Base-by-base conservation (phyloP, 2,888 invertebrate genomes). In the Resseliella maxima region DNA sequence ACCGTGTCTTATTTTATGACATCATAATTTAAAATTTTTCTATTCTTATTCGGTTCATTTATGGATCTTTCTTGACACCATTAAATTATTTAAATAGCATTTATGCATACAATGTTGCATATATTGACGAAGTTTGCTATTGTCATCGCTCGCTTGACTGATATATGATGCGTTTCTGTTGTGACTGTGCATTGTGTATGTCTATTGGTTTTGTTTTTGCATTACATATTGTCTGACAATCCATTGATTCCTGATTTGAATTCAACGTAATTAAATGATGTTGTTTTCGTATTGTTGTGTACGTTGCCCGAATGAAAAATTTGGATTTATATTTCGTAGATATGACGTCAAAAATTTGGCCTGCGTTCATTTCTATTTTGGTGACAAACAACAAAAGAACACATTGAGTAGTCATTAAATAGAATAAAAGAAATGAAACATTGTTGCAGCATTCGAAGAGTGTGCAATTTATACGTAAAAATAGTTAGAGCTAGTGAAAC, bases 1-100 rank as follows among this genome's bases (percentile, higher is more conserved):
- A 83, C 83, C 83, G 83, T 83, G 83, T 83, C 83, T 83, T 83
- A 83, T 83, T 83, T 83, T 83, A 83, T 83, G 83, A 83, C 83
- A 38, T 83, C 83, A 83, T 83, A 83, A 83, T 83, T 83, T 83
- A 83, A 36, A 83, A 83, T n/a, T 38, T 83, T 83, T 36, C 38
- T 83, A 38, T 83, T 83, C 38, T 83, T 83, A 83, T 83, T 38
- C 24, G 83, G 38, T 38, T n/a, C 83, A 38, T 38, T 83, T 83
- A 83, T 38, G 38, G 38, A 83, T 72, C 21, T 83, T 83, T 38
- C 83, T 83, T 38, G 83, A 38, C 83, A 83, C 38, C 38, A 83
- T 83, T 83, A 36, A 36, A 83, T 38, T 38, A 83, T 83, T 83
- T 38, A 83, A 83, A 83, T 83, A 38, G 38, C 83, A 83, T 83